Evolutionary conservation across 2,888 invertebrate genomes (phyloP), one percentile per base, ranked within the genome.

Genomic region (Hyposoter dolosus): DNA sequence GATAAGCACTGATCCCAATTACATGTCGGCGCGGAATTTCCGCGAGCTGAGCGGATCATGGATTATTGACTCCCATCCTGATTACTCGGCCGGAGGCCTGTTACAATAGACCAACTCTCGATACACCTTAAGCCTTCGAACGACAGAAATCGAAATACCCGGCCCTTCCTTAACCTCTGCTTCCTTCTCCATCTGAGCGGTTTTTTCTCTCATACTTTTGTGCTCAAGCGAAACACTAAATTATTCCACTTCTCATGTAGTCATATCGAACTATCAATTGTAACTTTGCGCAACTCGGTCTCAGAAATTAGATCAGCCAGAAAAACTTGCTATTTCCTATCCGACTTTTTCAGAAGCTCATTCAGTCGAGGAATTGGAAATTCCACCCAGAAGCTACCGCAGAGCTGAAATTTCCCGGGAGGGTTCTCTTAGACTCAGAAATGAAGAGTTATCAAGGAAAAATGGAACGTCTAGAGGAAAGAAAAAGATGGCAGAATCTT

Each of bases 1-100:
- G 93, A 93, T 93, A 93, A 94, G 93, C 93, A 90, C 92, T 92
- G 92, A 93, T 93, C 92, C 92, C 92, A 93, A 93, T 93, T 93
- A 93, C 93, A 93, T 89, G 92, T 91, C 89, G 91, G 90, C 87
- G 88, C 91, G 89, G 89, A 90, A 90, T 90, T 90, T 91, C 88
- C 91, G 78, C 90, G 87, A 88, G 90, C 89, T 91, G 91, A 93
- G 92, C 93, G 93, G 92, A 93, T 93, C 93, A 92, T 89, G 92
- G 93, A 92, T 93, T 93, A 93, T 92, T 92, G 93, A 93, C 93
- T 92, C 90, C 82, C 91, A 88, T 90, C 89, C 88, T 91, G 91
- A 90, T 90, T 90, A 89, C 84, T 84, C 74, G 83, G 75, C 79
- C 60, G 83, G 60, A 76, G 79, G 74, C 84, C 84, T 83, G 83